Evolutionary conservation across 2,113 vertebrate genomes (phyloP).

Genomic region (Onychostruthus taczanowskii): DNA sequence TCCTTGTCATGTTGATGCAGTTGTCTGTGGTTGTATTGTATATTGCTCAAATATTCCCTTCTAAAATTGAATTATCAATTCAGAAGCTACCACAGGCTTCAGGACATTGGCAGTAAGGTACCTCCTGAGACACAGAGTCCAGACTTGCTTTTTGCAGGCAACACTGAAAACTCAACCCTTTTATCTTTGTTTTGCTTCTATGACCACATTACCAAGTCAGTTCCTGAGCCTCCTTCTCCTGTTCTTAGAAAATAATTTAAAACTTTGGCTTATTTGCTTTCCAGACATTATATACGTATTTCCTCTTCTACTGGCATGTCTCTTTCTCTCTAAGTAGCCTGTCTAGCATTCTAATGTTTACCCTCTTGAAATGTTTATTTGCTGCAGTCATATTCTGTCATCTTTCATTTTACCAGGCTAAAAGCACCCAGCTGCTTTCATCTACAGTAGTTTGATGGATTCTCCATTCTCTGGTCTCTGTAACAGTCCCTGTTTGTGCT

Average conservation of each 20-base stretch:
- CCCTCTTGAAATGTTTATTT: background rate
- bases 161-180: background rate
- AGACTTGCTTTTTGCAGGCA: background rate
- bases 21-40: fast-evolving
- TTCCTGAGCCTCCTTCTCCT: fast-evolving
- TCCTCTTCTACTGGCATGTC: background rate
- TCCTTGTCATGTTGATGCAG: fast-evolving
- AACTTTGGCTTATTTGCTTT: background rate
- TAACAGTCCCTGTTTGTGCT: background rate
- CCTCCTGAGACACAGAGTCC: background rate
- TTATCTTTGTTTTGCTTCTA: background rate
- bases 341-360: background rate
- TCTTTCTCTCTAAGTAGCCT: background rate
- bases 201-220: background rate
- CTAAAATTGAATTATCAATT: background rate
- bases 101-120: background rate
- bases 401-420: background rate
- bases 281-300: fast-evolving
- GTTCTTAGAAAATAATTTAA: background rate
- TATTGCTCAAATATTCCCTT: background rate
- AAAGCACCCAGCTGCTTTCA: background rate
- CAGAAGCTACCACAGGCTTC: background rate
- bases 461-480: background rate
- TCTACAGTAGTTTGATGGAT: fast-evolving
- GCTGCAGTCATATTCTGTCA: background rate